A percentile compares a stretch with the other conserved stretches of the same genome.
These are phyloP conservation scores for Malthinus flaveolus DNA, from an alignment of 2,888 invertebrate species.

Conservation along the genomic window DNA sequence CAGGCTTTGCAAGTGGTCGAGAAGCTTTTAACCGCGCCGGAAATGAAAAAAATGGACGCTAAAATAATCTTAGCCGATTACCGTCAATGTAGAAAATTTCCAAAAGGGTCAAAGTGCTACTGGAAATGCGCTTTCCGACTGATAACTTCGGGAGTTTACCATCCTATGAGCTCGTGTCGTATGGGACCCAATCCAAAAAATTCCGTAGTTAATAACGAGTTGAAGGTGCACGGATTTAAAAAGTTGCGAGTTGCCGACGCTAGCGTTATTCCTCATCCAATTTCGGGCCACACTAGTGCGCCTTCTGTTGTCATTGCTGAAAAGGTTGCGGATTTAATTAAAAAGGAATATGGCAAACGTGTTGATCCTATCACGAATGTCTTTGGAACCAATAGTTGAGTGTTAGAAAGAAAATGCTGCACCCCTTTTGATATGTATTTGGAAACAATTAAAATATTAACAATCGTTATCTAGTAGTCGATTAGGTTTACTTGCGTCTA, in stretches of 20 bases:
- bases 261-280: constrained; percentile 54
- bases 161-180: constrained; percentile 31
- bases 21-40: constrained; percentile 53
- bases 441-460: too few species aligned
- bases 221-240: constrained; percentile 66
- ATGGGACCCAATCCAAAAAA: constrained; percentile 30
- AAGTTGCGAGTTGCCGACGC: constrained; percentile 57
- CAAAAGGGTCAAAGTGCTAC: constrained; percentile 15
- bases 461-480: too few species aligned
- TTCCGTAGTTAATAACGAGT: constrained; percentile 20
- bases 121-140: constrained; percentile 35
- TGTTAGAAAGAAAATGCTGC: too few species aligned
- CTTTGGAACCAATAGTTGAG: not conserved
- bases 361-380: not conserved
- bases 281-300: constrained; percentile 58
- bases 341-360: not conserved
- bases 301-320: constrained; percentile 61
- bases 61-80: constrained; percentile 50
- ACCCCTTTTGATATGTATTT: too few species aligned
- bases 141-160: constrained; percentile 19
- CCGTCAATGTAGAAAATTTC: not conserved
- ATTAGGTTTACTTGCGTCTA: too few species aligned
- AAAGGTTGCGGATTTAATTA: constrained; percentile 39
- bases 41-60: constrained; percentile 63
- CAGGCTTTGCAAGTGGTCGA: constrained; percentile 56